phyloP scores from a whole-genome alignment of 2,888 invertebrate genomes.

The Rhabditoides inermis region DNA sequence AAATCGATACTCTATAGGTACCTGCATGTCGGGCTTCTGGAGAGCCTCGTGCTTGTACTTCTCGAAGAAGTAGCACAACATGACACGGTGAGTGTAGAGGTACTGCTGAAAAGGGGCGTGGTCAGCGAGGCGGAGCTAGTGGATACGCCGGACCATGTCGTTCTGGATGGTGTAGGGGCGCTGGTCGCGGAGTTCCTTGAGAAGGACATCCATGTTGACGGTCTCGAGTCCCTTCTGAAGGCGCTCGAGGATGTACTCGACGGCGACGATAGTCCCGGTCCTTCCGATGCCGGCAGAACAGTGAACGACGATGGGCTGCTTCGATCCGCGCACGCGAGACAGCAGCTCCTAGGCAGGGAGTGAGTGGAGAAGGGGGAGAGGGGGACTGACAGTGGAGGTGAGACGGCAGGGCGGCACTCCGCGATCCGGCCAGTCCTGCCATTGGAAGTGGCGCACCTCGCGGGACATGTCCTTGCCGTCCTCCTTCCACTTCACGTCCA shows the following conservation, averaged over 20 bases:
- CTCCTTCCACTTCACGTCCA: constrained; percentile 13
- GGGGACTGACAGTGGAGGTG: too few relatives aligned
- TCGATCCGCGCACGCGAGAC: constrained; percentile 15
- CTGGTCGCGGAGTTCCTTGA: constrained; percentile 26
- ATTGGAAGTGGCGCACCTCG: constrained; percentile 28
- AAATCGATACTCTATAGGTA: neutral
- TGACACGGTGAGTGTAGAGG: constrained; percentile 36
- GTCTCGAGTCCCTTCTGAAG: constrained; percentile 16
- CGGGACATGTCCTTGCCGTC: constrained; percentile 11
- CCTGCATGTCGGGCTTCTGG: neutral
- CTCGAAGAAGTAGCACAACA: constrained; percentile 35
- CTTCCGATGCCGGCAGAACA: constrained; percentile 25
- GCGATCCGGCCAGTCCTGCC: constrained; percentile 36
- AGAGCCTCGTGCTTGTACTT: constrained; percentile 15
- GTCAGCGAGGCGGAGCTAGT: too few relatives aligned
- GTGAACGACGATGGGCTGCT: constrained; percentile 19
- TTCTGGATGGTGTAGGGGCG: constrained; percentile 35
- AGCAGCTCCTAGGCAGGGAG: constrained; percentile 17
- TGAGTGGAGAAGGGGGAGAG: too few relatives aligned
- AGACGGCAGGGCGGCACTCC: constrained; percentile 24
- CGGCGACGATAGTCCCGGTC: constrained; percentile 32
- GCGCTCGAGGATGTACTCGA: constrained; percentile 23
- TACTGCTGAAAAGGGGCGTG: constrained; percentile 20
- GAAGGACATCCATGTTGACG: constrained; percentile 26
- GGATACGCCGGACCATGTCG: constrained; percentile 13